These are phyloP conservation scores for Meiosimyza decipiens DNA, from an alignment of 2,888 invertebrate genomes.

Conservation along the genomic window DNA sequence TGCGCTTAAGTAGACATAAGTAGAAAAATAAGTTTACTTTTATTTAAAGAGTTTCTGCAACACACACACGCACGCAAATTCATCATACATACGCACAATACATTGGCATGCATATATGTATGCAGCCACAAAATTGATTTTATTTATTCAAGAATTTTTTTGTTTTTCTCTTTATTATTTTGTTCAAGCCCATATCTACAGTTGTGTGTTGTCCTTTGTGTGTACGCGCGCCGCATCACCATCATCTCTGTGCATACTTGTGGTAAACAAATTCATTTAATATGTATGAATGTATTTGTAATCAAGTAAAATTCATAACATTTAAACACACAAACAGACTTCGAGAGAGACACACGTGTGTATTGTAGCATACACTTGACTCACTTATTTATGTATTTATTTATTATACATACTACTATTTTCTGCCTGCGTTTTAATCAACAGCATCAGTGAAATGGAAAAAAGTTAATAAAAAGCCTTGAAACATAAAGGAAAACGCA, in stretches of 20 bases:
- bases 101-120: neutral
- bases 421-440: neutral
- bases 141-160: slow-evolving; percentile 36
- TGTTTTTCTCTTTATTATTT: neutral
- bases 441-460: neutral
- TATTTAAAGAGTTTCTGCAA: neutral
- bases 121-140: slow-evolving; percentile 36
- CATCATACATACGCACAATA: slow-evolving; percentile 2
- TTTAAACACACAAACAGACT: slow-evolving; percentile 12
- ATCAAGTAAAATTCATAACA: slow-evolving; percentile 38
- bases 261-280: slow-evolving; percentile 33
- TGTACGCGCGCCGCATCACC: neutral
- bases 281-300: slow-evolving; percentile 34
- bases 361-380: slow-evolving; percentile 8
- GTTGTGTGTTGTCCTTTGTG: slow-evolving; percentile 1
- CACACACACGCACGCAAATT: neutral
- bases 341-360: neutral
- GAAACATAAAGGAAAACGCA: too few relatives aligned
- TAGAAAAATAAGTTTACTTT: neutral
- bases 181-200: neutral
- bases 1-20: slow-evolving; percentile 5
- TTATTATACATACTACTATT: slow-evolving; percentile 19
- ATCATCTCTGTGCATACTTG: neutral
- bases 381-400: slow-evolving; percentile 31
- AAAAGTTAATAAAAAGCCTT: too few relatives aligned